Conservation (phyloP, 2,797 vertebrate genomes). For the Crocidura indochinensis region DNA sequence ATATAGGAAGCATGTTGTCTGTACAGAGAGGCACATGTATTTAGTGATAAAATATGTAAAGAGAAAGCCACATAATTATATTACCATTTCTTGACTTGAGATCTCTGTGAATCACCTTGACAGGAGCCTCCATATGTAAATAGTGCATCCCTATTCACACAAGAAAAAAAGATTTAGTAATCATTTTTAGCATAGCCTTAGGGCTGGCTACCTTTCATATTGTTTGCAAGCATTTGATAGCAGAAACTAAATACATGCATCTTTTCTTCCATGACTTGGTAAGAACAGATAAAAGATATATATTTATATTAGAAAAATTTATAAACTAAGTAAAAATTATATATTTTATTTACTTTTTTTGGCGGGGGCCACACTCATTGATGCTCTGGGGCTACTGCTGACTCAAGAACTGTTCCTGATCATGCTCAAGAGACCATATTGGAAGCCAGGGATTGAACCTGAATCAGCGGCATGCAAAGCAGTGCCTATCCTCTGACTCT, state of each 20-base stretch:
- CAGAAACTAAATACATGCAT: constrained; percentile 19
- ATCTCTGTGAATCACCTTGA: constrained; percentile 99
- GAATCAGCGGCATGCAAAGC: too few species aligned
- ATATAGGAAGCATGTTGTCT: background rate
- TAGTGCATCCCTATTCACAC: constrained; percentile 96
- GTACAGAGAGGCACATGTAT: background rate
- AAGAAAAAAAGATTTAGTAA: constrained; percentile 65
- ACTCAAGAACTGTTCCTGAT: too few species aligned
- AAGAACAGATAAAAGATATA: constrained; percentile 3
- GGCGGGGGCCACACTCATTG: too few species aligned
- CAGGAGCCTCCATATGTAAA: constrained; percentile 97
- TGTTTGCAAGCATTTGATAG: constrained; percentile 47
- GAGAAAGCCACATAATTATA: constrained; percentile 67
- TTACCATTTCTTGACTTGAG: constrained; percentile 99
- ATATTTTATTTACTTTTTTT: too few species aligned
- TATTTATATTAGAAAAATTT: background rate
- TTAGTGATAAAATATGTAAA: constrained; percentile 11
- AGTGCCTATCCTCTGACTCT: too few species aligned
- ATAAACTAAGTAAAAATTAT: background rate
- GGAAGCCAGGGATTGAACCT: too few species aligned
- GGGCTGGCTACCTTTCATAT: background rate
- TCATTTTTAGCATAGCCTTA: constrained; percentile 12
- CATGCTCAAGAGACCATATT: too few species aligned
- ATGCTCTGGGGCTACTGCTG: too few species aligned
- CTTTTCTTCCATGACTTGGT: background rate